Percentiles rank a stretch among this genome's conserved stretches.
Evolutionary conservation across 2,113 vertebrate genomes (phyloP).

Genomic region (Verasper variegatus): DNA sequence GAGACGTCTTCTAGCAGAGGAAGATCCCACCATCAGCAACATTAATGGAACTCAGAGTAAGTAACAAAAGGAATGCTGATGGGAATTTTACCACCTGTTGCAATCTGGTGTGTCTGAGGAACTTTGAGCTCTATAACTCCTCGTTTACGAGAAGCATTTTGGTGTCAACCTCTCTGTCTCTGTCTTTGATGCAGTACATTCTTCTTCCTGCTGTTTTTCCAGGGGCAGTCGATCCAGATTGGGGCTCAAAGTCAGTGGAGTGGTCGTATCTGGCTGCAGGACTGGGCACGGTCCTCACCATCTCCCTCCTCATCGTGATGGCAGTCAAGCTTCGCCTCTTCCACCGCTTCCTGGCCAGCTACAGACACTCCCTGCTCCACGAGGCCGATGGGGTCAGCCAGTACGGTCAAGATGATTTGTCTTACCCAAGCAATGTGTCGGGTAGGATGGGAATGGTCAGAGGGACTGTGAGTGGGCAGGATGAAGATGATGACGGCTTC

Average conservation of each 20-base stretch:
- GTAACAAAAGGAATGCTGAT: background rate
- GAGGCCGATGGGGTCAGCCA: conserved; percentile 74
- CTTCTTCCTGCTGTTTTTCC: background rate
- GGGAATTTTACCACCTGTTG: conserved; percentile 12
- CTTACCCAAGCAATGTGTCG: conserved; percentile 34
- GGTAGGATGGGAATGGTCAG: conserved; percentile 20
- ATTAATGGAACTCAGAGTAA: fast-evolving
- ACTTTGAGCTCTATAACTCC: conserved; percentile 29
- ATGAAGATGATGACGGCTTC: conserved; percentile 91
- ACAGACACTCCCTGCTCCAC: conserved; percentile 86
- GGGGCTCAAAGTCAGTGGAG: background rate
- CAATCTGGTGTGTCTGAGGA: conserved; percentile 14
- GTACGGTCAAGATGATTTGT: conserved; percentile 60
- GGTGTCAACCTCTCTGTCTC: background rate
- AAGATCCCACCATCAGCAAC: fast-evolving
- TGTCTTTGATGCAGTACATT: background rate
- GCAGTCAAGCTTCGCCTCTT: conserved; percentile 87
- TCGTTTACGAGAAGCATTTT: background rate
- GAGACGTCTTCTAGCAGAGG: conserved; percentile 25
- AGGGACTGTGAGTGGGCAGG: conserved; percentile 45
- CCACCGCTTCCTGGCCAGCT: conserved; percentile 86
- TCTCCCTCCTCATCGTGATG: conserved; percentile 84
- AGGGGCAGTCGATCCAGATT: background rate
- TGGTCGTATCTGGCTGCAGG: conserved; percentile 86
- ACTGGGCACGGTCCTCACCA: conserved; percentile 78